A percentile compares a stretch with the other conserved stretches of the same genome.
Evolutionary conservation across 2,113 vertebrate species (phyloP).

Genomic region (Atherinomorus stipes): DNA sequence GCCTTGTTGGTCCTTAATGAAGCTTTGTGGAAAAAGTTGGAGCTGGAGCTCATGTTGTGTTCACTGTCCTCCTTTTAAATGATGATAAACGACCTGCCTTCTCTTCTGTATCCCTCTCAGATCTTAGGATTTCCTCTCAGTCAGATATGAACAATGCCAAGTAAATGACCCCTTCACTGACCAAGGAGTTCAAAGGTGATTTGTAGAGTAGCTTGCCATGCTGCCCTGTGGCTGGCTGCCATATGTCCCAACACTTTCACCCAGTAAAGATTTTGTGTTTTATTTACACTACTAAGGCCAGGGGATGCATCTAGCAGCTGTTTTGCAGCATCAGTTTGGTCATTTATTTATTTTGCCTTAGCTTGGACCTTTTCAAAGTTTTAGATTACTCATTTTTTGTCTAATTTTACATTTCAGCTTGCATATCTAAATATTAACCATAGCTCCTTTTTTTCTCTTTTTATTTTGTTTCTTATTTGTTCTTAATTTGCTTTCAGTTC

Average conservation of each 20-base stretch:
- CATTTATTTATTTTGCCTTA: no score
- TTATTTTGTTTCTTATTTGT: no score
- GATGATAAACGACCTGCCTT: neutral
- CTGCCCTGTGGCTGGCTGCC: constrained; percentile 30
- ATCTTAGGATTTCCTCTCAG: neutral
- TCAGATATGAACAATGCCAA: constrained; percentile 20
- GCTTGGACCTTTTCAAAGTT: no score
- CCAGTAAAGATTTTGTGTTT: constrained; percentile 3
- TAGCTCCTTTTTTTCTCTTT: no score
- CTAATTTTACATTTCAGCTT: no score
- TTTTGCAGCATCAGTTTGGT: no score
- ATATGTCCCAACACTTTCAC: constrained; percentile 1
- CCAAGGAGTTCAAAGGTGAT: constrained; percentile 63
- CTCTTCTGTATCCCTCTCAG: no score
- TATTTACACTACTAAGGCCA: constrained; percentile 13
- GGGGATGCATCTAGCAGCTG: neutral
- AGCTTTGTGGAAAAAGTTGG: constrained; percentile 16
- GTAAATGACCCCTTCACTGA: constrained; percentile 34
- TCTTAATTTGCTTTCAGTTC: neutral
- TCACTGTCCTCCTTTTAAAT: neutral
- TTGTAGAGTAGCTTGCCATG: constrained; percentile 14
- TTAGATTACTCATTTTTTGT: no score
- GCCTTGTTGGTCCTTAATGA: neutral
- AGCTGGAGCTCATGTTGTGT: neutral
- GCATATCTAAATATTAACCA: no score